Evolutionary conservation across 2,113 vertebrate species (phyloP).

Genomic region (Myrmophylax atrothorax): DNA sequence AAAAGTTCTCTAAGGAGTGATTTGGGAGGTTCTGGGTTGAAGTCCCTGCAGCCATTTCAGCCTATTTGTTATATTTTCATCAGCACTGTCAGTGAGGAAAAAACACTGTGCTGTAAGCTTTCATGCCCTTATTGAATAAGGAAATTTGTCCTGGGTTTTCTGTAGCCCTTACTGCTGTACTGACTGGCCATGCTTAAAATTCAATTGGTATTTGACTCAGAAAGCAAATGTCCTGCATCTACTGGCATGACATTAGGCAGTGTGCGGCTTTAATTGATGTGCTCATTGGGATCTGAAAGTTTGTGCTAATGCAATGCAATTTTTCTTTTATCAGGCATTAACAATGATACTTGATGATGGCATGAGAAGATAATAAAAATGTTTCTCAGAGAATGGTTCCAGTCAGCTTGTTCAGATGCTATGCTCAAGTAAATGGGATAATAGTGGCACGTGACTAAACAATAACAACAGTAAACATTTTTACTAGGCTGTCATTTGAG

Average conservation of each 20-base stretch:
- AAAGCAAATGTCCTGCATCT: conserved; percentile 43
- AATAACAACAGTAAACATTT: conserved; percentile 4
- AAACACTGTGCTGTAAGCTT: conserved; percentile 60
- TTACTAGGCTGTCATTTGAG: conserved; percentile 57
- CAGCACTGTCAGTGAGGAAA: conserved; percentile 52
- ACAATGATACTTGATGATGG: conserved; percentile 28
- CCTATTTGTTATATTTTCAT: conserved; percentile 70
- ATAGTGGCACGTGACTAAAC: conserved; percentile 20
- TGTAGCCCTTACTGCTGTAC: conserved; percentile 14
- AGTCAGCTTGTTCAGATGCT: conserved; percentile 10
- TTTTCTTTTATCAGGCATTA: conserved; percentile 55
- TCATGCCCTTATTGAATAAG: conserved; percentile 38
- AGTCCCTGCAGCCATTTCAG: conserved; percentile 54
- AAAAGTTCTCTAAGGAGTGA: conserved; percentile 43
- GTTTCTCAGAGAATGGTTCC: conserved; percentile 12
- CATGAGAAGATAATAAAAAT: conserved; percentile 45
- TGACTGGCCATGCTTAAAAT: conserved; percentile 68
- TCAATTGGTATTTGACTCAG: conserved; percentile 68
- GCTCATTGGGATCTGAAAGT: conserved; percentile 50
- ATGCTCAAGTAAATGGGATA: conserved; percentile 43
- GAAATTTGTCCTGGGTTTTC: conserved; percentile 49
- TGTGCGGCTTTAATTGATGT: conserved; percentile 49
- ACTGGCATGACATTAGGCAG: conserved; percentile 60
- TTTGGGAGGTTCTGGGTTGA: conserved; percentile 54
- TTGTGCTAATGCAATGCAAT: conserved; percentile 28